These are phyloP conservation scores for Cirrhinus mrigala DNA, from an alignment of 2,797 vertebrate species.

Conservation along the genomic window DNA sequence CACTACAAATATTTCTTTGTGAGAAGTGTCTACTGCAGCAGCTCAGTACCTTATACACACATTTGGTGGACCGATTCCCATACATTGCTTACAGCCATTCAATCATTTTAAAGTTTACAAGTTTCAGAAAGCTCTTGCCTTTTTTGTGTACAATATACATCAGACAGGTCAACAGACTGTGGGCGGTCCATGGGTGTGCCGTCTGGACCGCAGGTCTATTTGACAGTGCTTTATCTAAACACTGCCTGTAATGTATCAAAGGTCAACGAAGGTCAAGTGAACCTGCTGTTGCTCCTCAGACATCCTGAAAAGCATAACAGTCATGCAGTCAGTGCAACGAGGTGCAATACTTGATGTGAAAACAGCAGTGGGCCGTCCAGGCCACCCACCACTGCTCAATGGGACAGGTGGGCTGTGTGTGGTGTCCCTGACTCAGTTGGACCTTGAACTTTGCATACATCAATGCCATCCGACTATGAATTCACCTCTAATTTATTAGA, in stretches of 20 bases:
- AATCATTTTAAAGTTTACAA: neutral
- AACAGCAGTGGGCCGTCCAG: neutral
- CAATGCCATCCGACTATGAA: neutral
- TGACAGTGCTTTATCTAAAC: constrained; percentile 16
- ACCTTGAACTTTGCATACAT: neutral
- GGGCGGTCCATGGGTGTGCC: constrained; percentile 1
- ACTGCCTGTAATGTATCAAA: constrained; percentile 2
- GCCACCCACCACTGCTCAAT: neutral
- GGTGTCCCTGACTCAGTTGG: neutral
- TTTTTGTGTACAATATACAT: constrained; percentile 18
- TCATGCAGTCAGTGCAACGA: neutral
- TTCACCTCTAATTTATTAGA: neutral
- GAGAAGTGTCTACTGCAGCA: neutral
- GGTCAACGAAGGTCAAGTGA: neutral
- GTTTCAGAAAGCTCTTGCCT: neutral
- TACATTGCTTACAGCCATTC: neutral
- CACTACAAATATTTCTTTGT: neutral
- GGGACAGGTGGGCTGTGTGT: neutral
- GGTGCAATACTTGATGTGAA: neutral
- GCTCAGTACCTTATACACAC: neutral
- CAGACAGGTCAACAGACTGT: constrained; percentile 11
- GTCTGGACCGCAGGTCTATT: constrained; percentile 9
- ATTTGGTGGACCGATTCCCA: neutral
- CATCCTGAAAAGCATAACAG: neutral
- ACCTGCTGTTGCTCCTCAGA: neutral